phyloP scores from a whole-genome alignment of 2,113 vertebrate species.

The Uria lomvia region DNA sequence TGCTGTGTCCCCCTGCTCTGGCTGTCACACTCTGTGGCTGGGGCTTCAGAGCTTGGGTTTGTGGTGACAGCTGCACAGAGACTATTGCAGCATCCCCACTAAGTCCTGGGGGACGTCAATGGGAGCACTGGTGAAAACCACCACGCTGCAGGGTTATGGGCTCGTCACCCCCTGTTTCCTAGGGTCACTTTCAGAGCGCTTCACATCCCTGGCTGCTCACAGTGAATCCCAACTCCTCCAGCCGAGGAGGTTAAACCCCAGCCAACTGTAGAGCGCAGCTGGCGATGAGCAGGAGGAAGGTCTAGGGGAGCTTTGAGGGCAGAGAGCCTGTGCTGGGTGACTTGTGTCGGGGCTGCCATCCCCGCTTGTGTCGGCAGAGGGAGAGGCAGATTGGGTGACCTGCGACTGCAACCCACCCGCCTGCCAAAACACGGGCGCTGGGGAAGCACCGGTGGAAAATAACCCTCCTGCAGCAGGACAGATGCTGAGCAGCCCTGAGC shows the following conservation, averaged over 20 bases:
- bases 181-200: neutral
- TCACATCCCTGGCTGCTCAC: neutral
- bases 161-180: fast-evolving
- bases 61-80: fast-evolving
- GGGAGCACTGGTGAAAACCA: neutral
- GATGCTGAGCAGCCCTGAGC: fast-evolving
- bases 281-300: neutral
- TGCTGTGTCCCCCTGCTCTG: neutral
- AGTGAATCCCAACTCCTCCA: neutral
- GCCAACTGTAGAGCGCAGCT: neutral
- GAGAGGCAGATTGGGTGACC: neutral
- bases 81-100: neutral
- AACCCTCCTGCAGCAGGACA: fast-evolving
- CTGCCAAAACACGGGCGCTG: neutral
- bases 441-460: neutral
- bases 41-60: neutral
- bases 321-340: neutral
- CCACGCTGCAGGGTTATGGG: neutral
- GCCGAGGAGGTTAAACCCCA: fast-evolving
- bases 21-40: fast-evolving
- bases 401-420: neutral
- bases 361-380: neutral
- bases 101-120: neutral
- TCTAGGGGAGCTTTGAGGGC: neutral
- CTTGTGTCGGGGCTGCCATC: neutral